phyloP scores from a whole-genome alignment of 2,113 vertebrate genomes.

The Lampris incognitus region DNA sequence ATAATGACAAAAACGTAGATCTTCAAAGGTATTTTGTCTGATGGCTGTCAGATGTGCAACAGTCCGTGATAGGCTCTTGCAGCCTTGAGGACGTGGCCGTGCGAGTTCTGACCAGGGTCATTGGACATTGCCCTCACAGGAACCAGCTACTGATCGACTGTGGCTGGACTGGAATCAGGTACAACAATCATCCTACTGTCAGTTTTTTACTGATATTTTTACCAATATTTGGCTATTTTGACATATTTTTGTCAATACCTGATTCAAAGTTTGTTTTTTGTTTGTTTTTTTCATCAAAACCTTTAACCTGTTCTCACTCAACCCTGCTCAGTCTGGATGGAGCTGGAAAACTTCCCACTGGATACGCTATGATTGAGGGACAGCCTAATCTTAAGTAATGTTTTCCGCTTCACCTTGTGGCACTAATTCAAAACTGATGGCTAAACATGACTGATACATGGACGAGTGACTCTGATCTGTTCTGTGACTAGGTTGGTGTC shows the following conservation, averaged over 20 bases:
- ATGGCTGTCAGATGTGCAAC: slow-evolving; percentile 81
- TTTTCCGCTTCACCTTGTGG: background rate
- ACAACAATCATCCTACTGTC: background rate
- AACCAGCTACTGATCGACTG: slow-evolving; percentile 88
- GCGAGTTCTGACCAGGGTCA: slow-evolving; percentile 84
- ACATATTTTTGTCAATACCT: background rate
- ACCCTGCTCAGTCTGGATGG: slow-evolving; percentile 82
- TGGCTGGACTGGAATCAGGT: slow-evolving; percentile 83
- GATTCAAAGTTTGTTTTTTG: background rate
- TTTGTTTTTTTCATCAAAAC: background rate
- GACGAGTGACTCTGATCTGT: slow-evolving; percentile 3
- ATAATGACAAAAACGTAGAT: background rate
- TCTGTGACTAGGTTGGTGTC: slow-evolving; percentile 78
- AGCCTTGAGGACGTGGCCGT: slow-evolving; percentile 85
- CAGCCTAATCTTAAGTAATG: slow-evolving; percentile 84
- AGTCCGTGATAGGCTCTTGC: slow-evolving; percentile 86
- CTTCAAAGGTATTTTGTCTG: background rate
- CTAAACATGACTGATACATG: background rate
- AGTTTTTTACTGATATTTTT: background rate
- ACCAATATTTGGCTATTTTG: background rate
- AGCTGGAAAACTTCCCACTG: slow-evolving; percentile 69
- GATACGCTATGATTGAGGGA: slow-evolving; percentile 85
- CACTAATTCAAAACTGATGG: background rate
- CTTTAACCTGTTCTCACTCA: background rate
- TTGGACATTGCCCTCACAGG: slow-evolving; percentile 85